phyloP scores from a whole-genome alignment of 1,140 invertebrate species.

The Leptestheria dahalacensis region DNA sequence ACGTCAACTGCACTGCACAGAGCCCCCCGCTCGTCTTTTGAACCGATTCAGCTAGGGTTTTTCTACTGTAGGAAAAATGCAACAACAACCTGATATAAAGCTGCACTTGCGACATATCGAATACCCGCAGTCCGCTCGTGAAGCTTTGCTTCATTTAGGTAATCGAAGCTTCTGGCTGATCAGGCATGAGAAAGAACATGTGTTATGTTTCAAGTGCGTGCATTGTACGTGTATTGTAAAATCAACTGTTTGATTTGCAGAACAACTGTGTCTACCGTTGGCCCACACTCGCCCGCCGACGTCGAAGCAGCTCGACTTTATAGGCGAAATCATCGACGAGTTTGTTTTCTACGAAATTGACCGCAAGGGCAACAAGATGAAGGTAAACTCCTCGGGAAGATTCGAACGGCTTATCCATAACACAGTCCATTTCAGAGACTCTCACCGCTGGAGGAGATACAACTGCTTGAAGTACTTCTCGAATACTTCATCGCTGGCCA shows the following conservation, averaged over 20 bases:
- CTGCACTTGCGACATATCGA: constrained; percentile 35
- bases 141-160: constrained; percentile 46
- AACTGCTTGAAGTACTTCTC: constrained; percentile 54
- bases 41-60: too few species aligned
- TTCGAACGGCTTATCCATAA: constrained; percentile 16
- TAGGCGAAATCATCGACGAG: constrained; percentile 61
- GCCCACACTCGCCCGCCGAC: constrained; percentile 32
- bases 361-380: constrained; percentile 39
- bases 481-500: constrained; percentile 50
- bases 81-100: background rate
- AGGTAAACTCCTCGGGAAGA: too few species aligned
- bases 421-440: too few species aligned
- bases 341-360: constrained; percentile 66
- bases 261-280: constrained; percentile 21
- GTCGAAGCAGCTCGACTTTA: constrained; percentile 40
- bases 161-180: too few species aligned
- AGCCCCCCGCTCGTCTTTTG: too few species aligned
- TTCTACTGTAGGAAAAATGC: too few species aligned
- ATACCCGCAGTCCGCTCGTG: constrained; percentile 45
- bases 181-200: too few species aligned
- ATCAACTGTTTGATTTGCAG: constrained; percentile 20
- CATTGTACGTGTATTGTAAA: too few species aligned
- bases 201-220: too few species aligned
- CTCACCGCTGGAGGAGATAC: constrained; percentile 51
- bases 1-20: too few species aligned